Evolutionary conservation across 2,888 invertebrate species (phyloP), one percentile per base, ranked within the genome.

Genomic region (Drosophila melanosoma): DNA sequence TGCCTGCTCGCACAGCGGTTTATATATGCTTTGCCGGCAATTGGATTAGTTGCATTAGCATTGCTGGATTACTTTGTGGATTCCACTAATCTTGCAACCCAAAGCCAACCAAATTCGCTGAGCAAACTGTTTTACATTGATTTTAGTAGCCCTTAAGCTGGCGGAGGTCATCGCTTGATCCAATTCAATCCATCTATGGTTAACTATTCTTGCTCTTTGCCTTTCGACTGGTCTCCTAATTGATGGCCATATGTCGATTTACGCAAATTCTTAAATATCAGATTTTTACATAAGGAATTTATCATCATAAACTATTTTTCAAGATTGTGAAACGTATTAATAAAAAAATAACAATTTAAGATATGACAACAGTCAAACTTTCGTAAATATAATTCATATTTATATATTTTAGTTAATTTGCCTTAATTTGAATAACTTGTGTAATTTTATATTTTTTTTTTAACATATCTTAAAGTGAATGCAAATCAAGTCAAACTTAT

Each of bases 41-140:
- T 87, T 75, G 83, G 88, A 85, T 83, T 83, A 83, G 71, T 64
- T 53, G 29, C 59, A 74, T 77, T 77, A 76, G 67, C 75, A 63
- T 23, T 49, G 57, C 54, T 45, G 71, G 78, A 75, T 84, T 82
- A 85, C 75, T 42, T 11, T 35, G 42, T 32, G 66, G 85, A 89
- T 85, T 85, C 45, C 32, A 29, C 72, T 87, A 85, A 89, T 89
- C 85, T 29, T 3, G 35, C 26, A 29, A 29, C 52, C 59, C 40
- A 40, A 56, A 49, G 26, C 63, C 61, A 56, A 45, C 32, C 42
- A 61, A 79, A 74, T 73, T 61, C 15, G 80, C 89, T 82, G 74
- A 69, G 15, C 64, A 15, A 60, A 53, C 58, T 63, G 51, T 38
- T 82, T 70, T 59, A 68, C 77, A 81, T 83, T 83, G 89, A 88